Evolutionary conservation across 1,140 invertebrate species (phyloP).

Genomic region (Mesaphorura yosii): DNA sequence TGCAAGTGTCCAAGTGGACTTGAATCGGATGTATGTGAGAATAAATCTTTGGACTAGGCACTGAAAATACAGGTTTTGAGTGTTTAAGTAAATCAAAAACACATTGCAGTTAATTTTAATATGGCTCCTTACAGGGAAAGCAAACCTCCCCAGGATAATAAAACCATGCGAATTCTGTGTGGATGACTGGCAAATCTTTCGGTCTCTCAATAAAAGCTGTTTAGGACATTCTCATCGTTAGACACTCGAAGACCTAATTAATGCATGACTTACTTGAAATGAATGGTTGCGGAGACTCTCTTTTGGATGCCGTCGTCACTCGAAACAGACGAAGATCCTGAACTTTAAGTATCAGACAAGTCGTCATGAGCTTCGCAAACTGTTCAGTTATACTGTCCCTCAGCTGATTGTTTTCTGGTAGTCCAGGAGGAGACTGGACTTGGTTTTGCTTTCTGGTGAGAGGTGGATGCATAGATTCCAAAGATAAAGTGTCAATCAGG

Average conservation of each 20-base stretch:
- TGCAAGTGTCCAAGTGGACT: slow-evolving; percentile 69
- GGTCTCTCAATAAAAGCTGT: slow-evolving; percentile 74
- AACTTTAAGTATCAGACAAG: slow-evolving; percentile 76
- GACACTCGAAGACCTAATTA: slow-evolving; percentile 6
- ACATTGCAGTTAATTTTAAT: neutral
- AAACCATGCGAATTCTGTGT: slow-evolving; percentile 92
- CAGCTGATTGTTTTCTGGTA: slow-evolving; percentile 40
- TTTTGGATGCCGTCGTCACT: slow-evolving; percentile 62
- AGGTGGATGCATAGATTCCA: slow-evolving; percentile 23
- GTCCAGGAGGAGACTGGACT: neutral
- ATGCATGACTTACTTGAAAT: slow-evolving; percentile 51
- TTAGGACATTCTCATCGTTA: slow-evolving; percentile 35
- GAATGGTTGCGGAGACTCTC: slow-evolving; percentile 61
- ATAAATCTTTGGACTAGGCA: slow-evolving; percentile 84
- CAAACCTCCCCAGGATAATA: slow-evolving; percentile 89
- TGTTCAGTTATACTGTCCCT: slow-evolving; percentile 58
- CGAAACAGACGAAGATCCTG: slow-evolving; percentile 76
- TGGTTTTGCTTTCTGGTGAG: slow-evolving; percentile 13
- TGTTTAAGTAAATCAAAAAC: neutral
- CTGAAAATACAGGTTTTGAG: slow-evolving; percentile 43
- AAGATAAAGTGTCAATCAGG: slow-evolving; percentile 31
- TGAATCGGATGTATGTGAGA: slow-evolving; percentile 78
- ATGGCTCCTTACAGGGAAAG: slow-evolving; percentile 65
- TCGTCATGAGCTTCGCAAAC: slow-evolving; percentile 77
- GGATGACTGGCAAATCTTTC: slow-evolving; percentile 73